These are phyloP conservation scores for Entelurus aequoreus DNA, from an alignment of 2,113 vertebrate genomes.

Conservation along the genomic window DNA sequence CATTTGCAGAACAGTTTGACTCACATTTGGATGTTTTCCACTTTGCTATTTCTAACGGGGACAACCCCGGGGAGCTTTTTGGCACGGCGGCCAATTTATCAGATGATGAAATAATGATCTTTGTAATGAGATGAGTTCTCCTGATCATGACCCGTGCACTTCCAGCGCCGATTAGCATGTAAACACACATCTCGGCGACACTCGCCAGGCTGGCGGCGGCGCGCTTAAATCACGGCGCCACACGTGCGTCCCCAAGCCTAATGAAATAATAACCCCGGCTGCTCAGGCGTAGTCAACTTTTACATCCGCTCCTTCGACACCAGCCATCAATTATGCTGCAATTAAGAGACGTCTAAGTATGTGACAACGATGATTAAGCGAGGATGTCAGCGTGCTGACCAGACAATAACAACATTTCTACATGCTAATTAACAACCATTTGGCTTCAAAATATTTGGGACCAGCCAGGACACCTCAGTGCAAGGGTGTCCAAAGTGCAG, in stretches of 20 bases:
- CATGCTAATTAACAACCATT: too few species aligned
- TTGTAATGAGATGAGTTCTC: constrained; percentile 68
- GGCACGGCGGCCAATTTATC: constrained; percentile 59
- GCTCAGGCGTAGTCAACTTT: constrained; percentile 47
- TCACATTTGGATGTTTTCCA: constrained; percentile 21
- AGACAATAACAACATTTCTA: constrained; percentile 39
- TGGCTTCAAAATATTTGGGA: too few species aligned
- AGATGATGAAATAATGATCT: constrained; percentile 63
- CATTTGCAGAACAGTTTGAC: constrained; percentile 46
- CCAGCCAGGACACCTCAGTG: too few species aligned
- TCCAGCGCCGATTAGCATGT: constrained; percentile 59
- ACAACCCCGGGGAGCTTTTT: constrained; percentile 44
- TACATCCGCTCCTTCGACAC: constrained; percentile 52
- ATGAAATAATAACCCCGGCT: constrained; percentile 58
- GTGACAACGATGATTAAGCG: constrained; percentile 48
- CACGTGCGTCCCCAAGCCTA: constrained; percentile 37
- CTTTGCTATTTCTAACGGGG: constrained; percentile 27
- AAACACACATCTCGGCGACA: constrained; percentile 53
- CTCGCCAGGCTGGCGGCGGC: constrained; percentile 41
- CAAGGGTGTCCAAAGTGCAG: too few species aligned
- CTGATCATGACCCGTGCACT: constrained; percentile 60
- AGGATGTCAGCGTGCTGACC: constrained; percentile 41
- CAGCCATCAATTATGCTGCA: constrained; percentile 63
- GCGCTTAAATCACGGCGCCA: constrained; percentile 29
- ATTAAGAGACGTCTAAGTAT: constrained; percentile 61